Percentiles rank a stretch among this genome's conserved stretches.
These are phyloP conservation scores for Taxidea taxus DNA, from an alignment of 2,113 vertebrate species.

Conservation along the genomic window DNA sequence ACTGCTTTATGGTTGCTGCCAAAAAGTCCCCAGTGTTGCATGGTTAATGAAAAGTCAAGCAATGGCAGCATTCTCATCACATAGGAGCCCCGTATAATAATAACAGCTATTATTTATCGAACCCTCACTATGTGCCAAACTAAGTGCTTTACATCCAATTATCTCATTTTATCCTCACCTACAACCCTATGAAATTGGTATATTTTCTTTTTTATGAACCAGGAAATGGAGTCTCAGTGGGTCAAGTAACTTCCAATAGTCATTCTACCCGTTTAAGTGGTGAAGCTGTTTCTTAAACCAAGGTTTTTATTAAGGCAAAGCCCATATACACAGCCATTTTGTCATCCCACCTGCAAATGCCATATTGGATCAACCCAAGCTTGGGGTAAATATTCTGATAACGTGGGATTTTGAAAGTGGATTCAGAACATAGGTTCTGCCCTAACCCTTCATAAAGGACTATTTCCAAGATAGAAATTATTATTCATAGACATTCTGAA, in stretches of 20 bases:
- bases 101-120: conserved; percentile 36
- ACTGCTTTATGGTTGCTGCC: conserved; percentile 54
- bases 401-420: neutral
- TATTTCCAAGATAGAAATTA: neutral
- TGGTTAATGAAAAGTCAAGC: conserved; percentile 55
- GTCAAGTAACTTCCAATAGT: neutral
- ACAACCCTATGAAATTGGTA: neutral
- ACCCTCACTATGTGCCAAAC: neutral
- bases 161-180: neutral
- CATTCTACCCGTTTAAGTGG: neutral
- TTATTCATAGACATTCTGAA: neutral
- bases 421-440: neutral
- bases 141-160: neutral
- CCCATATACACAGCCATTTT: neutral
- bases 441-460: neutral
- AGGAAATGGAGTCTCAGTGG: conserved; percentile 17
- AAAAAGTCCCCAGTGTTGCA: conserved; percentile 47
- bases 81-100: neutral
- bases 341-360: neutral
- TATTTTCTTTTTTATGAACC: neutral
- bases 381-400: neutral
- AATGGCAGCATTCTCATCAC: neutral
- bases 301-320: neutral
- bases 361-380: accelerated
- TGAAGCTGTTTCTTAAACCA: neutral